A percentile compares a stretch with the other conserved stretches of the same genome.
Evolutionary conservation across 2,888 invertebrate species (phyloP).

Genomic region (Malthinus seriepunctatus): DNA sequence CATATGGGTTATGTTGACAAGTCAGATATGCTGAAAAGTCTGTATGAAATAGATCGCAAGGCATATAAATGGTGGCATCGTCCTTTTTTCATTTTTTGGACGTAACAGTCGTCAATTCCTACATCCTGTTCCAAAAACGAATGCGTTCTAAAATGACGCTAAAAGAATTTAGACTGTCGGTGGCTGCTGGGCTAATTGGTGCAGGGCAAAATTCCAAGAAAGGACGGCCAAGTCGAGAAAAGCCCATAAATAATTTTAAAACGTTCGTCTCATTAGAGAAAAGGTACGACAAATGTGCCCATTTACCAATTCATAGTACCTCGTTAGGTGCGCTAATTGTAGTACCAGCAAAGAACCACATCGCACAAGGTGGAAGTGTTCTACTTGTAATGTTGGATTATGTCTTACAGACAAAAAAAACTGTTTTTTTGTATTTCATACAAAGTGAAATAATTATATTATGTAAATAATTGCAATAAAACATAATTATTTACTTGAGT

Average conservation of each 20-base stretch:
- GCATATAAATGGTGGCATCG: background rate
- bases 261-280: background rate
- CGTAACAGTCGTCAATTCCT: background rate
- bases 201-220: too few relatives aligned
- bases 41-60: background rate
- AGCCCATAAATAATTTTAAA: constrained; percentile 2
- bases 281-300: background rate
- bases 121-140: background rate
- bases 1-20: background rate
- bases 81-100: background rate
- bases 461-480: too few relatives aligned
- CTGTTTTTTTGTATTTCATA: constrained; percentile 1
- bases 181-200: constrained; percentile 1
- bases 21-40: background rate
- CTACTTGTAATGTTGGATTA: constrained; percentile 1
- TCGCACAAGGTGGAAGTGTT: background rate
- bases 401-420: constrained; percentile 7
- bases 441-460: too few relatives aligned
- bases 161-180: background rate
- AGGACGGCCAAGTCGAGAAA: too few relatives aligned
- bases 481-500: too few relatives aligned
- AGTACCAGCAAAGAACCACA: background rate
- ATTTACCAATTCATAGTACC: background rate
- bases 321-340: background rate
- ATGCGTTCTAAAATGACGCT: background rate